Base-by-base conservation (phyloP, 2,113 vertebrate genomes). In the Butorides virescens region DNA sequence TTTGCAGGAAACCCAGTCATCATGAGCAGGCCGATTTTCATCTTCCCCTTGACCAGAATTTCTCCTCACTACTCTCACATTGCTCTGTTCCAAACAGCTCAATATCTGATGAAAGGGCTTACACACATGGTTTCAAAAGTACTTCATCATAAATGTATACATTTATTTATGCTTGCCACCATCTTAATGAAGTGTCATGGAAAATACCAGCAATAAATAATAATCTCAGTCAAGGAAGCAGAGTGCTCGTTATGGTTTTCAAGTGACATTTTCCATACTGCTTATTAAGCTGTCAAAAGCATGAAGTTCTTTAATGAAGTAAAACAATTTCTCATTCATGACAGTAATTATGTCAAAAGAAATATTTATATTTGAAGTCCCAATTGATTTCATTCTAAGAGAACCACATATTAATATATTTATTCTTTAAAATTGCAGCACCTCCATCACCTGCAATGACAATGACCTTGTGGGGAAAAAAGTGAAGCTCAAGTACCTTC, bases 101-200 rank as follows among this genome's bases (percentile, higher is more conserved):
- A 55, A 90, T 86, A 53, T 52, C 63, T 92, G 44, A 93, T 82
- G 67, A 92, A 95, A 94, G 47, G 36, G 16, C 36, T 78, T 83
- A 88, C 76, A 59, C 32, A 49, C 3, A 3, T 5, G 52, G 25
- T 83, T 96, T 91, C 91, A 77, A 89, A 92, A 89, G 34, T 29
- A 6, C 25, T 94, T 78, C 30, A 95, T 86, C 63, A 83, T 71
- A 61, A 77, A 83, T 20, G 11, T 71, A 61, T n/a, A 10, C 37
- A 73, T 93, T 84, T 97, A 92, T 95, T 97, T 96, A 84, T 37
- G 77, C 88, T 89, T 97, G 27, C 32, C 87, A 95, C 81, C 39
- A 44, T 76, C 77, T 34, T 94, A 90, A 93, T 80, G 39, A 84
- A 92, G n/a, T 93, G 77, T 36, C 63, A 90, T 88, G 53, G 90